Percentiles rank a stretch among this genome's conserved stretches.
Conservation (phyloP, 2,888 invertebrate genomes). For the Lasioglossum zephyrum region DNA sequence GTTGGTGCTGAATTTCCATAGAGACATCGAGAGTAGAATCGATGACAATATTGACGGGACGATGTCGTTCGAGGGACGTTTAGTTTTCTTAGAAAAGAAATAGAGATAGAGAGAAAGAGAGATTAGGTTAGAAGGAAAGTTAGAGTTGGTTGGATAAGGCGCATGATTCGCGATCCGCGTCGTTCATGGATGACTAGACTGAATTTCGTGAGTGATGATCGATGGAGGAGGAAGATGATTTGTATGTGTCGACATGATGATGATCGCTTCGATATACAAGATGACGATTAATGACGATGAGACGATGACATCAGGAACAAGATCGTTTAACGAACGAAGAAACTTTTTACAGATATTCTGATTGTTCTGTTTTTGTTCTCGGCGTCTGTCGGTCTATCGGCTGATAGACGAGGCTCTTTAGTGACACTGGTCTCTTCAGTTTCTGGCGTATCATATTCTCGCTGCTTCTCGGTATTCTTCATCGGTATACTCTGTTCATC, state of each 20-base stretch:
- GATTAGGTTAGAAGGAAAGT: not conserved
- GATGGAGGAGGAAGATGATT: conserved; percentile 59
- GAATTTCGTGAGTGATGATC: conserved; percentile 42
- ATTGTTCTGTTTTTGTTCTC: conserved; percentile 9
- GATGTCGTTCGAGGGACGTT: conserved; percentile 4
- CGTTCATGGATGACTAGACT: conserved; percentile 28
- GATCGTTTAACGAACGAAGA: conserved; percentile 53
- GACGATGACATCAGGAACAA: conserved; percentile 57
- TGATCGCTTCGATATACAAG: conserved; percentile 48
- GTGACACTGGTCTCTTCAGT: conserved; percentile 3
- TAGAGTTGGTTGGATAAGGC: not conserved
- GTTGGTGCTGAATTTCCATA: conserved; percentile 1
- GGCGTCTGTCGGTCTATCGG: conserved; percentile 14
- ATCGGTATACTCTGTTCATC: conserved; percentile 32
- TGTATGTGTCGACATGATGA: conserved; percentile 46
- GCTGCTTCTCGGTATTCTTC: conserved; percentile 32
- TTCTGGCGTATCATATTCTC: not conserved
- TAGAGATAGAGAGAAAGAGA: conserved; percentile 9
- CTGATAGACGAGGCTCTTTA: conserved; percentile 13
- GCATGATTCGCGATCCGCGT: conserved; percentile 24
- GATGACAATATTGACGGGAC: not conserved
- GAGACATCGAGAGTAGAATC: not conserved
- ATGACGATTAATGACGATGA: conserved; percentile 55
- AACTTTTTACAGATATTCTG: conserved; percentile 22
- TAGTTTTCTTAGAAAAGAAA: conserved; percentile 20